Percentiles rank a stretch among this genome's conserved stretches.
Evolutionary conservation across 1,140 invertebrate species (phyloP).

Genomic region (Megathymus violae): DNA sequence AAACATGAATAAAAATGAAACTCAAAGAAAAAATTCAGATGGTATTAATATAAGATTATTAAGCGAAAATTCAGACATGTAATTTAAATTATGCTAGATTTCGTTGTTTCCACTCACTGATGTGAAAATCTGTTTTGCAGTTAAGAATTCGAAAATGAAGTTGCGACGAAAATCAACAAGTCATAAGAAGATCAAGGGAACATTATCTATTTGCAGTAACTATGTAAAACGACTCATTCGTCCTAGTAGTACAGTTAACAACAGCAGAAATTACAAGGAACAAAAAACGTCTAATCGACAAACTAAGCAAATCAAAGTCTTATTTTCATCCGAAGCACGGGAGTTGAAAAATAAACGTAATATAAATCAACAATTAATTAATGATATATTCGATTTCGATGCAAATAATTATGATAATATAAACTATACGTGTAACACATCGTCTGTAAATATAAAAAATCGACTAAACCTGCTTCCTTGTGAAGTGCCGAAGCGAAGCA

Average conservation of each 20-base stretch:
- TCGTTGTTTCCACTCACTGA: not conserved
- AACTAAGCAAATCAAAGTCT: conserved; percentile 3
- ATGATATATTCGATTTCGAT: not conserved
- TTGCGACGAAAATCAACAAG: not conserved
- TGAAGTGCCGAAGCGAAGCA: not conserved
- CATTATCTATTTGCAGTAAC: conserved; percentile 4
- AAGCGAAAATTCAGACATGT: not conserved
- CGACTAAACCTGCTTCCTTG: not conserved
- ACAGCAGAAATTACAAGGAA: not conserved
- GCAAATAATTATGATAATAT: not conserved
- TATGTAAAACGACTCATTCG: not conserved
- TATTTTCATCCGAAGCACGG: conserved; percentile 3
- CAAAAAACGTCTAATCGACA: not conserved
- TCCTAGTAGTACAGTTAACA: not conserved
- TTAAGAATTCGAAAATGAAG: not conserved
- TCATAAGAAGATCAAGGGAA: conserved; percentile 14
- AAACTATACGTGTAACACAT: not conserved
- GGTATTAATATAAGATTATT: not conserved
- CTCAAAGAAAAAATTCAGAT: not conserved
- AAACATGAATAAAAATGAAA: not conserved
- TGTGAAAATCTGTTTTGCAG: not conserved
- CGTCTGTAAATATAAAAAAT: not conserved
- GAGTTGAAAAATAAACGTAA: conserved; percentile 2
- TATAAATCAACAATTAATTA: conserved; percentile 7
- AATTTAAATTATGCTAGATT: too few species aligned